Conservation (phyloP, 2,797 vertebrate species). For the Sparidentex hasta region DNA sequence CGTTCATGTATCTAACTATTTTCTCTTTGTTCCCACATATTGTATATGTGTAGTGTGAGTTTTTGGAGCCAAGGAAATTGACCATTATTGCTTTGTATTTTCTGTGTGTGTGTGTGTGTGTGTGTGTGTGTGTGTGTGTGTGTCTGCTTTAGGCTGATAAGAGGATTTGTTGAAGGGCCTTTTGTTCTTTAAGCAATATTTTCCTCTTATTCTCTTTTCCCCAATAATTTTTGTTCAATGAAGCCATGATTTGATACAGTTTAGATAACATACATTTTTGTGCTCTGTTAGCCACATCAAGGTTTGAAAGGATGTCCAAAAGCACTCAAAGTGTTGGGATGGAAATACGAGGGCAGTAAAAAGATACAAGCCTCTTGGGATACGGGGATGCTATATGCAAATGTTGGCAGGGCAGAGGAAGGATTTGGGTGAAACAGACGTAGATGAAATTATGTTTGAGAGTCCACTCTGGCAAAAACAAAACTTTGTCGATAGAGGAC, state of each 20-base stretch:
- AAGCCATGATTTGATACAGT: slow-evolving; percentile 55
- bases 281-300: background rate
- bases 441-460: slow-evolving; percentile 45
- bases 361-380: slow-evolving; percentile 3
- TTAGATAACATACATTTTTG: slow-evolving; percentile 29
- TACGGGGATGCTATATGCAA: slow-evolving; percentile 15
- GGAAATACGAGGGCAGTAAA: slow-evolving; percentile 17
- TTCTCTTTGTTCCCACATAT: background rate
- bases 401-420: slow-evolving; percentile 22
- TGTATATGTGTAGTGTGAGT: background rate
- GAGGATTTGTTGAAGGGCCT: slow-evolving; percentile 42
- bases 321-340: slow-evolving; percentile 15
- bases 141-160: slow-evolving; percentile 62
- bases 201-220: slow-evolving; percentile 28
- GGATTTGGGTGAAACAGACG: slow-evolving; percentile 31
- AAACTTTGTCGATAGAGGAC: slow-evolving; percentile 31
- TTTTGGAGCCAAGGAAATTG: background rate
- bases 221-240: slow-evolving; percentile 40
- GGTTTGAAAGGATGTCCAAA: background rate
- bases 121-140: slow-evolving; percentile 18
- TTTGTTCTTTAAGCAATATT: slow-evolving; percentile 50
- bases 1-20: too few species aligned
- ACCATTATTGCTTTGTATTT: slow-evolving; percentile 33
- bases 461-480: slow-evolving; percentile 35
- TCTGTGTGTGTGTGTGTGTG: background rate